phyloP scores from a whole-genome alignment of 2,113 vertebrate genomes.

The Phrynocephalus versicolor region DNA sequence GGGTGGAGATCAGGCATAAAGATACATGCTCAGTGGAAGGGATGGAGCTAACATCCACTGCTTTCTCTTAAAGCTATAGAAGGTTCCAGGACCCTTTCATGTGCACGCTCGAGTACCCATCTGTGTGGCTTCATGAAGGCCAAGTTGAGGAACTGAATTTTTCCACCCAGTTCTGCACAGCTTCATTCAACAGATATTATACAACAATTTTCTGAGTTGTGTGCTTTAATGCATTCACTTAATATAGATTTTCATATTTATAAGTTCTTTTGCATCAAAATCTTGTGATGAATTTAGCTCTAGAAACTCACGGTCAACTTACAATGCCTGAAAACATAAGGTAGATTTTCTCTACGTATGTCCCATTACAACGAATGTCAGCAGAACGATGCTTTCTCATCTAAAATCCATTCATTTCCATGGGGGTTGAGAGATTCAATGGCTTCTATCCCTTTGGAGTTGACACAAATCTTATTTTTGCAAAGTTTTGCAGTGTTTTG shows the following conservation, averaged over 20 bases:
- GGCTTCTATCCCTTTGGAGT: no score
- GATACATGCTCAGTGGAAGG: no score
- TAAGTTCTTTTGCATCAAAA: not conserved
- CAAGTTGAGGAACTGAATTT: not conserved
- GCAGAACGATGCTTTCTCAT: not conserved
- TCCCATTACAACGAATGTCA: not conserved
- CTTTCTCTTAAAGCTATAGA: no score
- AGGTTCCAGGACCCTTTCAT: no score
- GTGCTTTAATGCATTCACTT: not conserved
- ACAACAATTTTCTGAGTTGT: not conserved
- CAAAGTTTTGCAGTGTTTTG: constrained; percentile 4
- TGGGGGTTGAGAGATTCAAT: no score
- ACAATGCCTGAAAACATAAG: not conserved
- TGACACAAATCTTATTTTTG: not conserved
- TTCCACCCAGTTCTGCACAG: not conserved
- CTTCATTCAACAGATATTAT: not conserved
- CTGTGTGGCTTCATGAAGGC: no score
- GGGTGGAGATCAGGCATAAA: no score
- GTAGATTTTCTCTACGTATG: not conserved
- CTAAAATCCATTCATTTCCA: not conserved
- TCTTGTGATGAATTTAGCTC: not conserved
- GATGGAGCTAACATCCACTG: no score
- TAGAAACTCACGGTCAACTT: not conserved
- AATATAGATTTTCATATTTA: not conserved
- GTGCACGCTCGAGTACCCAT: no score